Evolutionary conservation across 2,797 vertebrate genomes (phyloP).

Genomic region (Buphagus erythrorhynchus): DNA sequence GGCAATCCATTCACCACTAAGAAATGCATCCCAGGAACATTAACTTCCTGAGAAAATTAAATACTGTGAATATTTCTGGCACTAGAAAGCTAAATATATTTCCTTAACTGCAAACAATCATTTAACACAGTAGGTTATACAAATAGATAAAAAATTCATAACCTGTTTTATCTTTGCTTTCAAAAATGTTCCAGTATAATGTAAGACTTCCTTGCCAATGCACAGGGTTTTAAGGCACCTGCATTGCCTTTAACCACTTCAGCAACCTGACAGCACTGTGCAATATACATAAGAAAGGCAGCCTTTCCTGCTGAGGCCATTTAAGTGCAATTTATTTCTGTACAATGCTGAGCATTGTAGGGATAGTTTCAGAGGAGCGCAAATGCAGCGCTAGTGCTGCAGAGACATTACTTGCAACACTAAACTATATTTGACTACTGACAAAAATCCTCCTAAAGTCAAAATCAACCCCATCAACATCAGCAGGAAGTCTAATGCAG

Average conservation of each 20-base stretch:
- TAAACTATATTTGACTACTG: not conserved
- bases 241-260: not conserved
- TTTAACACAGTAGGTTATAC: not conserved
- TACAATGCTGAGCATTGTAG: not conserved
- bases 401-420: not conserved
- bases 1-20: not conserved
- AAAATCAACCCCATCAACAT: not conserved
- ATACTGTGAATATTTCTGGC: not conserved
- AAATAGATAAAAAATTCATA: not conserved
- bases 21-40: not conserved
- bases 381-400: not conserved
- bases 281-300: not conserved
- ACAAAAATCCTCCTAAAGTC: not conserved
- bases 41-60: conserved; percentile 4
- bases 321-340: not conserved
- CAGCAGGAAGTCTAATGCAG: not conserved
- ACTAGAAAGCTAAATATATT: not conserved
- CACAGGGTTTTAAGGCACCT: not conserved
- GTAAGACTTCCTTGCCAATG: not conserved
- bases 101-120: not conserved
- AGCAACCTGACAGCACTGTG: not conserved
- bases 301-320: not conserved
- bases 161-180: not conserved
- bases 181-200: not conserved
- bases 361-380: not conserved